Evolutionary conservation across 2,888 invertebrate species (phyloP), one percentile per base, ranked within the genome.

Genomic region (Sarcophaga rosellei): DNA sequence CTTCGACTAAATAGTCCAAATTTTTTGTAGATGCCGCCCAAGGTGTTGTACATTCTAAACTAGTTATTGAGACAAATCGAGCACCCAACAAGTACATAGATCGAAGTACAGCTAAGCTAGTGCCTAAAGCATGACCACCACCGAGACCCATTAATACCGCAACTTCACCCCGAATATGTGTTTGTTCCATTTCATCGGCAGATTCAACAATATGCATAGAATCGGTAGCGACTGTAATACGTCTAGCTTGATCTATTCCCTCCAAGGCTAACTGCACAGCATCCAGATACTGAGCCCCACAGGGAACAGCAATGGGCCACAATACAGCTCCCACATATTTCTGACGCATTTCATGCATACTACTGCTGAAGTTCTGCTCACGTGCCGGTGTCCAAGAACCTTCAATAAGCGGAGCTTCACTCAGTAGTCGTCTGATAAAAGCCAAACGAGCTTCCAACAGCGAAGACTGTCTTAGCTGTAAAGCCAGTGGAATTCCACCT

Each of bases 91-190:
- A 93, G 91, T 95, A 95, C 90, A 95, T 95, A 90, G 95, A 95
- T 20, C 96, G 93, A 6, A 96, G 93, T 3, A 95, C 95, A 2
- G 95, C 95, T 89, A 96, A 93, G 81, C 95, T 95, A 78, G 95
- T 95, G 84, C 95, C 96, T 66, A 96, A 94, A 20, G 95, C 94
- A 91, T 96, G 96, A 0, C 96, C 96, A 10, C 96, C 96, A 88
- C 95, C 95, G 53, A 96, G 93, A 4, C 93, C 96, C 77, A 96
- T 94, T 65, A 96, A 91, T 87, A 95, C 95, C 0, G 95, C 95
- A 4, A 96, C 94, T 87, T 94, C 94, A 0, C 95, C 95, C 0
- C 94, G 93, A 47, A 94, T 93, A 89, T 95, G 95, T 0, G 95
- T 95, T 86, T 94, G 94, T 89, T 94, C 94, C 90, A 96, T 94